phyloP scores from a whole-genome alignment of 2,113 vertebrate genomes.

The Prolemur simus region DNA sequence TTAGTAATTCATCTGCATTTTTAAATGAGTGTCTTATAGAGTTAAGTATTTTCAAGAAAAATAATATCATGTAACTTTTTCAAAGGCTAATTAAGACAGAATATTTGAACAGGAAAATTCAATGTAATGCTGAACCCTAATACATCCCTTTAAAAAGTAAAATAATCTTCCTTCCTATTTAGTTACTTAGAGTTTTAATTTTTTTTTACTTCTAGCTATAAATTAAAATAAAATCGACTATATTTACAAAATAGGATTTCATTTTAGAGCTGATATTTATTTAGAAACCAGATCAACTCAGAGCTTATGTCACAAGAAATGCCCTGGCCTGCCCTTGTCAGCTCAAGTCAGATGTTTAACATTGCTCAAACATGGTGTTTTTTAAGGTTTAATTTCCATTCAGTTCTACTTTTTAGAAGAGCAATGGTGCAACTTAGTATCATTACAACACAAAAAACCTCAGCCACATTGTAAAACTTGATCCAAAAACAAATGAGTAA shows the following conservation, averaged over 20 bases:
- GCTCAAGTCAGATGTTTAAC: slow-evolving; percentile 13
- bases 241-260: background rate
- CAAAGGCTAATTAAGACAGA: background rate
- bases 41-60: slow-evolving; percentile 32
- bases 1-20: background rate
- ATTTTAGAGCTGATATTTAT: background rate
- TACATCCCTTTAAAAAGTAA: background rate
- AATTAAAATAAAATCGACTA: background rate
- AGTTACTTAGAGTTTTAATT: background rate
- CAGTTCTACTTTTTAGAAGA: slow-evolving; percentile 38
- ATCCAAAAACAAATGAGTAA: slow-evolving; percentile 71
- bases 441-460: slow-evolving; percentile 59
- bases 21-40: background rate
- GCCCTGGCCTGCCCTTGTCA: background rate
- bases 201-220: background rate
- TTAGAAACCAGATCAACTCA: background rate
- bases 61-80: background rate
- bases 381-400: slow-evolving; percentile 44
- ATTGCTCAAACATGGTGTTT: slow-evolving; percentile 11
- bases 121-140: background rate
- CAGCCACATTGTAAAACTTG: slow-evolving; percentile 43
- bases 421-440: slow-evolving; percentile 21
- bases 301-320: background rate
- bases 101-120: background rate
- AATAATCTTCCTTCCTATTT: background rate